A percentile compares a stretch with the other conserved stretches of the same genome.
Evolutionary conservation across 1,140 invertebrate species (phyloP).

Genomic region (Rhyacophila brunnea): DNA sequence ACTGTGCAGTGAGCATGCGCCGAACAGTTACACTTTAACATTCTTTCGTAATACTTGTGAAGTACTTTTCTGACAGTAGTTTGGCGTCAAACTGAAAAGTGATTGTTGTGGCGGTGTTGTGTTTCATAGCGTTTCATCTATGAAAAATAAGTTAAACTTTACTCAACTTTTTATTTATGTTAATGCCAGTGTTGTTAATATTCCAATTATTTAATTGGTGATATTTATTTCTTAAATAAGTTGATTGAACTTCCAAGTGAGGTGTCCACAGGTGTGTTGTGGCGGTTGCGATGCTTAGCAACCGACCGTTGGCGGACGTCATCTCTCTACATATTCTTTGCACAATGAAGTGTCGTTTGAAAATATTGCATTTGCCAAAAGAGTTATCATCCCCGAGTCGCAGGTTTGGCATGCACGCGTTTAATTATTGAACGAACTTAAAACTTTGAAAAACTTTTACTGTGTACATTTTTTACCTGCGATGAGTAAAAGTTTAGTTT

Average conservation of each 20-base stretch:
- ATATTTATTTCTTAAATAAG: conserved; percentile 17
- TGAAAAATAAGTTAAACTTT: conserved; percentile 2
- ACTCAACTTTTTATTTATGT: conserved; percentile 1
- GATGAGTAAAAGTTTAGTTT: conserved; percentile 9
- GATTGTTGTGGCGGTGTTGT: conserved; percentile 4
- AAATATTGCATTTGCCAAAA: not conserved
- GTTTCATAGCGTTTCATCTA: not conserved
- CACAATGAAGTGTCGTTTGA: conserved; percentile 13
- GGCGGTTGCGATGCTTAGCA: conserved; percentile 30
- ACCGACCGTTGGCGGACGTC: conserved; percentile 27
- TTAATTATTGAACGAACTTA: too few relatives aligned
- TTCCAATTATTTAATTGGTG: not conserved
- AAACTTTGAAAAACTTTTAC: too few relatives aligned
- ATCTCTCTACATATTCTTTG: conserved; percentile 4
- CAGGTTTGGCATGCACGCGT: too few relatives aligned
- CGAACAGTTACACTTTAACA: conserved; percentile 10
- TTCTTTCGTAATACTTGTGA: conserved; percentile 23
- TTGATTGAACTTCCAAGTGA: conserved; percentile 30
- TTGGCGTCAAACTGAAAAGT: conserved; percentile 13
- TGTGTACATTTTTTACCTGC: not conserved
- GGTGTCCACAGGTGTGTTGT: conserved; percentile 34
- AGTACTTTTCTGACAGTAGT: conserved; percentile 23
- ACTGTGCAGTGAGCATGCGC: conserved; percentile 10
- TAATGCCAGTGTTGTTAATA: not conserved
- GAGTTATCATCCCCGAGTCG: not conserved